Evolutionary conservation across 35 echinoderm and acorn worm genomes (phyloP).

Genomic region (Nesometra sesokonis): DNA sequence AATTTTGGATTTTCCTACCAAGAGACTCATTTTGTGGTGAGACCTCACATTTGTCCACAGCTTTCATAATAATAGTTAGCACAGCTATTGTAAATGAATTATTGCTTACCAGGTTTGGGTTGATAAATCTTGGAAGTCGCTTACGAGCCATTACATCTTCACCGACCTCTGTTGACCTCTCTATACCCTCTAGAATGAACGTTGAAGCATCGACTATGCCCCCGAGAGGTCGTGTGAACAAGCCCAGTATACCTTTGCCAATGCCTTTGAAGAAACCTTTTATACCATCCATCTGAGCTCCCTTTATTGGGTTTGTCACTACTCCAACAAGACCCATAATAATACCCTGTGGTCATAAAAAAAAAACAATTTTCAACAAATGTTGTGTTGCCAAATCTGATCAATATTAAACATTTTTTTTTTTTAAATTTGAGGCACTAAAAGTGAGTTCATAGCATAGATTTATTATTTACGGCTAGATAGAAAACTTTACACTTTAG

Average conservation of each 20-base stretch:
- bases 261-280: slow-evolving; percentile 98
- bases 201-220: slow-evolving; percentile 78
- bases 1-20: too few relatives aligned
- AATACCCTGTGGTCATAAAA: slow-evolving; percentile 44
- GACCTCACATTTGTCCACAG: too few relatives aligned
- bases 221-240: slow-evolving; percentile 71
- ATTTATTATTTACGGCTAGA: too few relatives aligned
- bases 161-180: slow-evolving; percentile 73
- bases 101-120: slow-evolving; percentile 59
- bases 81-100: background rate
- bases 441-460: too few relatives aligned
- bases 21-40: too few relatives aligned
- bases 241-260: slow-evolving; percentile 71
- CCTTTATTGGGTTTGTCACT: slow-evolving; percentile 62
- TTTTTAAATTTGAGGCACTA: too few relatives aligned
- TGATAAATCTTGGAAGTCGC: slow-evolving; percentile 80
- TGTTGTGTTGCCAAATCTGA: too few relatives aligned
- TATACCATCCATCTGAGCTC: slow-evolving; percentile 78
- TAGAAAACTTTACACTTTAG: too few relatives aligned
- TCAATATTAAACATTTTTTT: too few relatives aligned
- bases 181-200: slow-evolving; percentile 82
- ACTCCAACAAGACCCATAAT: slow-evolving; percentile 73
- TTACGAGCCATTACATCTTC: slow-evolving; percentile 55
- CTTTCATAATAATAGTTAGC: too few relatives aligned
- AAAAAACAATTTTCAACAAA: background rate